Base-by-base conservation (phyloP, 1,140 invertebrate genomes). In the Megathymus violae region DNA sequence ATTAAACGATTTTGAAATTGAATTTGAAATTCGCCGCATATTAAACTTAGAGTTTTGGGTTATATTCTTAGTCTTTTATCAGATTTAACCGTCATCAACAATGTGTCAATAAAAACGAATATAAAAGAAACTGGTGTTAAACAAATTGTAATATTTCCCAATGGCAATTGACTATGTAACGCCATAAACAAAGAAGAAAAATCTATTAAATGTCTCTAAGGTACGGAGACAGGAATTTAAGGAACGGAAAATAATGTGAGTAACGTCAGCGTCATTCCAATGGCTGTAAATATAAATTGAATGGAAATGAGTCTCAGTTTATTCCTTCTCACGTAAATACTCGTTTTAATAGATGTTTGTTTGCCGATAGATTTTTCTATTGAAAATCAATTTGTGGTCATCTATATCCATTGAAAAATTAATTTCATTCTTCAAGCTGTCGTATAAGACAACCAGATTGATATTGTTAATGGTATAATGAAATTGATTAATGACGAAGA, bases 141-240 rank as follows among this genome's bases (percentile, higher is more conserved):
- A 11, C n/a, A 36, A 11, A 0, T 11, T 36, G 34, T 36, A 36
- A 36, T 36, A 36, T 36, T 11, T 36, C 1, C 34, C 10, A 36
- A 36, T n/a, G 11, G n/a, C 0, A 36, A n/a, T 3, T 2, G 7
- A 36, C n/a, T 36, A 36, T 36, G 11, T 36, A n/a, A 36, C n/a
- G 34, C n/a, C 34, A 36, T 36, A 36, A 36, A 36, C 34, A 36
- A 36, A 36, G 34, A 36, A 36, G 34, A n/a, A n/a, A n/a, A n/a
- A n/a, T n/a, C 34, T 36, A 36, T 36, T 36, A 36, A 1, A 2
- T 10, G 34, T 1, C 11, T 36, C 34, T n/a, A 36, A 36, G 34
- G 34, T 36, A 36, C n/a, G 34, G n/a, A n/a, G n/a, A 36, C 34
- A 36, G 10, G 34, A 36, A n/a, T 31, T 31, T 1, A 36, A 36